Evolutionary conservation across 2,888 invertebrate genomes (phyloP).

Genomic region (Polyploca ridens): DNA sequence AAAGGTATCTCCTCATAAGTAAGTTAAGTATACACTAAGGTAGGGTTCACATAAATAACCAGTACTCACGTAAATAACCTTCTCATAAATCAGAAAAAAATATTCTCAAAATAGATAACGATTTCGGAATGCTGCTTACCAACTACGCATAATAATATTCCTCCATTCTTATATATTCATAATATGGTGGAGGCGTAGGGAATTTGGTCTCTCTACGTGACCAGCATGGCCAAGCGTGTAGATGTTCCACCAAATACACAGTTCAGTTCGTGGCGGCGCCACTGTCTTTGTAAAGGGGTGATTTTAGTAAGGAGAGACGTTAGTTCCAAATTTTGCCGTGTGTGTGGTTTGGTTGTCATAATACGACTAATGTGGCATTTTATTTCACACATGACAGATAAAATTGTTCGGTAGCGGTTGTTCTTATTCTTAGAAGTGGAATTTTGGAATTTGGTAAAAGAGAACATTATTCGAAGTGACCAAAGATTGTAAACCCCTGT

Average conservation of each 20-base stretch:
- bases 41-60: too few species aligned
- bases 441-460: not conserved
- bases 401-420: not conserved
- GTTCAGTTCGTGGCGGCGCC: not conserved
- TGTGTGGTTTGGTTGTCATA: not conserved
- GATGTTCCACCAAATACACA: not conserved
- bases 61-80: too few species aligned
- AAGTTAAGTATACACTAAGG: too few species aligned
- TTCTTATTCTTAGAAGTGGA: not conserved
- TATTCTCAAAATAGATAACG: not conserved
- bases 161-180: not conserved
- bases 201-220: conserved; percentile 12
- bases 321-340: not conserved
- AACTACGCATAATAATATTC: not conserved
- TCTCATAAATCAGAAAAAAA: not conserved
- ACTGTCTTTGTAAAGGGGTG: not conserved
- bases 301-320: not conserved
- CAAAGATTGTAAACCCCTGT: too few species aligned
- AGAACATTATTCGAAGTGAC: not conserved
- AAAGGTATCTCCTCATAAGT: too few species aligned
- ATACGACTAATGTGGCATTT: not conserved
- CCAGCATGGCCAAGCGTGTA: not conserved
- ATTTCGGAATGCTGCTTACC: not conserved
- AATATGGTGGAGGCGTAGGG: conserved; percentile 3
- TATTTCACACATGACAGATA: not conserved